phyloP scores from a whole-genome alignment of 2,888 invertebrate genomes.

The Schizaphis graminum region DNA sequence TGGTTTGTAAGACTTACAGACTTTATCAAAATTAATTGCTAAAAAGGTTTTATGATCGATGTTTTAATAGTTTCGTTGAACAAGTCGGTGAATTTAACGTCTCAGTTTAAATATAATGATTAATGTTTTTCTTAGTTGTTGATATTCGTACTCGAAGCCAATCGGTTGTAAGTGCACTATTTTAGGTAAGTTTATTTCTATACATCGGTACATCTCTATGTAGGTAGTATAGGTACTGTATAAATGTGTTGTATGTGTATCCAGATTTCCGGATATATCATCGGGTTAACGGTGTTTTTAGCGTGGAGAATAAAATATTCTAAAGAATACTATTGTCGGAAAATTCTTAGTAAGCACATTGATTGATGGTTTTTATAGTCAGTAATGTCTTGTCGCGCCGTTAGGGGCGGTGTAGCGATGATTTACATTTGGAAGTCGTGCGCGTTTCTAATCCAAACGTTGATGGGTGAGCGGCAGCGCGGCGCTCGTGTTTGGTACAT shows the following conservation, averaged over 20 bases:
- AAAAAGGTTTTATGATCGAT: not conserved
- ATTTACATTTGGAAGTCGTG: conserved; percentile 50
- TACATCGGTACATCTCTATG: not conserved
- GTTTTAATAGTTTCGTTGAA: not conserved
- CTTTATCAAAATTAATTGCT: not conserved
- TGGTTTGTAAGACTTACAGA: not conserved
- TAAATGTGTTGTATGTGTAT: not conserved
- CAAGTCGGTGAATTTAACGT: not conserved
- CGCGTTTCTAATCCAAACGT: conserved; percentile 10
- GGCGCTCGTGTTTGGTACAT: conserved; percentile 21
- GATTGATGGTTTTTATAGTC: conserved; percentile 35
- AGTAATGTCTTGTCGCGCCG: conserved; percentile 15
- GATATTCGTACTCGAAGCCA: not conserved
- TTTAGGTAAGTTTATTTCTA: not conserved
- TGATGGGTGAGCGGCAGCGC: not conserved
- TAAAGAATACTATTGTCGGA: not conserved
- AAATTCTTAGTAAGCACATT: conserved; percentile 24
- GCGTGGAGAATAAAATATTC: not conserved
- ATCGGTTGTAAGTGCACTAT: not conserved
- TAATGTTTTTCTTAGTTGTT: not conserved
- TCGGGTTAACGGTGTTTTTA: not conserved
- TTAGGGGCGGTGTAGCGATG: conserved; percentile 1
- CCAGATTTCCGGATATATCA: not conserved
- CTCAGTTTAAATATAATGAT: not conserved
- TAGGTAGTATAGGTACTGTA: not conserved